Base-by-base conservation (phyloP, 1,140 invertebrate species). In the Aphidius ervi region DNA sequence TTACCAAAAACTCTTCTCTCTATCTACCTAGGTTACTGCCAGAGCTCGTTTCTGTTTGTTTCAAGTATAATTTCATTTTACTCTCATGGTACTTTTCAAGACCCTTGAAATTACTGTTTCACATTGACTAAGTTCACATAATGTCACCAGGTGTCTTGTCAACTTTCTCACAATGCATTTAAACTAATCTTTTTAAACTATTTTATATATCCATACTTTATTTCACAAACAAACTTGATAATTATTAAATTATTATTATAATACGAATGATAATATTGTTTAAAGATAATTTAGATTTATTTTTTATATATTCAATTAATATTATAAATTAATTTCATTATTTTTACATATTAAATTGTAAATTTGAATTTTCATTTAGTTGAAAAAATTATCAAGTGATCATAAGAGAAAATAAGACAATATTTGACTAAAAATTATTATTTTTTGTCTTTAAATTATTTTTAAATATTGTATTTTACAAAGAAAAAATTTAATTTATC, bases 1-100 rank as follows among this genome's bases (percentile, higher is more conserved):
- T 63, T 63, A 63, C 56, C 56, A 40, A 60, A 23, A 60, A 63
- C 7, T 56, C 20, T 45, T 23, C n/a, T n/a, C n/a, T n/a, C 42
- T 46, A 37, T 20, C 39, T 52, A 31, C 23, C 4, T 31, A 3
- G 23, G 23, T 16, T 23, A n/a, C 6, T 31, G 37, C 6, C 54
- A 56, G n/a, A 56, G 9, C 42, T 56, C 42, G 20, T 46, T 56
- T 56, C 45, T 43, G 55, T 46, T 48, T 39, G 23, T 56, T 39
- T 56, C 7, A 20, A 45, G 43, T 41, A 55, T 43, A 43, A 45
- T 55, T 45, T 55, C 42, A 40, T 45, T 23, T 49, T 23, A n/a
- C 41, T 43, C 5, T 40, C 10, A 31, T 31, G 23, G 53, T 55
- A 56, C 20, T 56, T 31, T 31, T 20, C 31, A 10, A 23, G 49